Evolutionary conservation across 2,113 vertebrate species (phyloP), one percentile per base, ranked within the genome.

Genomic region (Corvus moneduloides): DNA sequence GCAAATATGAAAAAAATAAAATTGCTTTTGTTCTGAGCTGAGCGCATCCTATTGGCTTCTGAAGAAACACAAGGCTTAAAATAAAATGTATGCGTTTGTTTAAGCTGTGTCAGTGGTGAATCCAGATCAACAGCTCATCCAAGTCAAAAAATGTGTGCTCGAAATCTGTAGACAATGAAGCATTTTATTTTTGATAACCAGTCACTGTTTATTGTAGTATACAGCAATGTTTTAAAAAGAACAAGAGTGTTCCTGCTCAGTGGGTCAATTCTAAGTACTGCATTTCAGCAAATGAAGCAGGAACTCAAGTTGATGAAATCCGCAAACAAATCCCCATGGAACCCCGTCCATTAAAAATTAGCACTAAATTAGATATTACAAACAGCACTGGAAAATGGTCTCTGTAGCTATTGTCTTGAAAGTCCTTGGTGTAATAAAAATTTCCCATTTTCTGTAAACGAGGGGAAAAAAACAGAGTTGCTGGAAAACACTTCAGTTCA

Each of bases 361-460:
- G 71, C 85, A 94, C 95, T 84, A 81, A 97, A 96, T 95, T 94
- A 97, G 91, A 86, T 94, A 96, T 93, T 93, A 84, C 71, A 95
- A 96, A 94, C 89, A 93, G 88, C 73, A 71, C 69, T 91, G 88
- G 78, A 92, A 95, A 93, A 94, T 39, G 58, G 52, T 52, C 56
- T 93, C 69, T 86, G 76, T 68, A 67, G 94, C 96, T 90, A 95
- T 95, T 96, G 94, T 89, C 84, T 94, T 91, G 81, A 91, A 96
- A 95, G 93, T 96, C 96, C 97, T 97, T 91, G 74, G 95, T 90
- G 63, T 97, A 97, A 97, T 96, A 96, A 96, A 97, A 92, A 75
- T 93, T 77, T 96, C 93, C 92, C 76, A 80, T 97, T 97, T 97
- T 97, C 90, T 95, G 48, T 91, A 85, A 93, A 96, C 0, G 35